A percentile compares a stretch with the other conserved stretches of the same genome.
Conservation (phyloP, 2,113 vertebrate species). For the Alethe diademata region DNA sequence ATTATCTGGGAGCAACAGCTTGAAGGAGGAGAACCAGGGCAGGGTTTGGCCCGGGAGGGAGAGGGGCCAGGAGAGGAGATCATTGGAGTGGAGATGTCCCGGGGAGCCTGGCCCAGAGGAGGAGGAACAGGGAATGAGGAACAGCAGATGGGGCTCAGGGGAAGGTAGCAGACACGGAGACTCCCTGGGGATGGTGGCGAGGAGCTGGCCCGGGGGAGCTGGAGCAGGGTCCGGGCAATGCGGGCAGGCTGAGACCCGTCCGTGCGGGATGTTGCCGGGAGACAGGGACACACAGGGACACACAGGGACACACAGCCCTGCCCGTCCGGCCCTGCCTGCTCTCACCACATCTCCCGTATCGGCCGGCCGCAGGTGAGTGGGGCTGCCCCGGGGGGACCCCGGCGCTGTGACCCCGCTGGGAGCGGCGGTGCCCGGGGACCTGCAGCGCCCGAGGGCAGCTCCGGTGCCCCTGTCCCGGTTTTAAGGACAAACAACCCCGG, state of each 20-base stretch:
- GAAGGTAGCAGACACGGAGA: not conserved
- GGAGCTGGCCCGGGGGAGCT: not conserved
- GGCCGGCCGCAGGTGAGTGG: not conserved
- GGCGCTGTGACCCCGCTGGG: accelerated
- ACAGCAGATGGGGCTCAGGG: not conserved
- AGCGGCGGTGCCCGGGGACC: accelerated
- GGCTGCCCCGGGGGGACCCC: not conserved
- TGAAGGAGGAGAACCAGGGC: not conserved
- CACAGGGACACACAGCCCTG: not conserved
- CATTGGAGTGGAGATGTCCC: not conserved
- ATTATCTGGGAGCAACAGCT: not conserved
- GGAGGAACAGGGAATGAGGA: not conserved
- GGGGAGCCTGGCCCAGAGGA: not conserved
- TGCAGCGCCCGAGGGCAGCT: not conserved
- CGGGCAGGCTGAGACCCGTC: not conserved
- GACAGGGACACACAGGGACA: not conserved
- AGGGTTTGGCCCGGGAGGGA: not conserved
- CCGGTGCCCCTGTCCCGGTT: accelerated
- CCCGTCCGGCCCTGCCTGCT: not conserved
- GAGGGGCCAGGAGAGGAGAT: not conserved
- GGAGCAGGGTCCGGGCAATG: not conserved
- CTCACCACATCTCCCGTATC: too few species aligned
- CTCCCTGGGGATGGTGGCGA: not conserved
- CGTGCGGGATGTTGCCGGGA: not conserved
- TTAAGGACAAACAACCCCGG: accelerated